These are phyloP conservation scores for Onychomys leucogaster DNA, from an alignment of 2,797 vertebrate species.

Conservation along the genomic window DNA sequence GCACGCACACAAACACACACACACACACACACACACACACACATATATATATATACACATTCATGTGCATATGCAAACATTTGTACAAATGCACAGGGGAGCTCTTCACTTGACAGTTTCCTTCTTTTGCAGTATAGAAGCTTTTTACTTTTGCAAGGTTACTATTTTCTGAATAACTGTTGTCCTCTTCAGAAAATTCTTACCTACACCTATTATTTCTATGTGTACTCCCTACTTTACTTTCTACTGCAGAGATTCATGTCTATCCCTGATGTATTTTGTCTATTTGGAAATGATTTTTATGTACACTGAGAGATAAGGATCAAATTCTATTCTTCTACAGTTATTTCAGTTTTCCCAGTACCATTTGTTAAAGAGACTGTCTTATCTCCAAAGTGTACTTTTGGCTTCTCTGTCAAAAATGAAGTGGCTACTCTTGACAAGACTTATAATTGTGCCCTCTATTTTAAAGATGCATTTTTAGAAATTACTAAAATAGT, in stretches of 20 bases:
- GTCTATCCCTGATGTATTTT: background rate
- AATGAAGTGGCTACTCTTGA: background rate
- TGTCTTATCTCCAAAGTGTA: background rate
- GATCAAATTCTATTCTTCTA: background rate
- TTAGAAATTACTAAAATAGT: background rate
- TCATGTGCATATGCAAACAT: background rate
- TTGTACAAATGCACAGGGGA: background rate
- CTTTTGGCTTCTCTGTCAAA: background rate
- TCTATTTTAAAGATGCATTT: background rate
- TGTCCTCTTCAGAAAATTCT: background rate
- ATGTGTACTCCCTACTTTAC: background rate
- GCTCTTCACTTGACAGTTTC: background rate
- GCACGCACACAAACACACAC: no score
- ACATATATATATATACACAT: no score
- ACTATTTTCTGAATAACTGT: background rate
- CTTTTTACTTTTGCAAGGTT: background rate
- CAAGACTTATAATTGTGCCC: background rate
- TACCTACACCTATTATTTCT: background rate
- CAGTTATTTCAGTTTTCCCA: background rate
- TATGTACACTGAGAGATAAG: background rate
- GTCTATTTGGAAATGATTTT: background rate
- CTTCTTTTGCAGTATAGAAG: background rate
- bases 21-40: no score
- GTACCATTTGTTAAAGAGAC: background rate
- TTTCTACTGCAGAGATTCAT: background rate